Evolutionary conservation across 2,888 invertebrate genomes (phyloP), one percentile per base, ranked within the genome.

Genomic region (Embidobia sp.): DNA sequence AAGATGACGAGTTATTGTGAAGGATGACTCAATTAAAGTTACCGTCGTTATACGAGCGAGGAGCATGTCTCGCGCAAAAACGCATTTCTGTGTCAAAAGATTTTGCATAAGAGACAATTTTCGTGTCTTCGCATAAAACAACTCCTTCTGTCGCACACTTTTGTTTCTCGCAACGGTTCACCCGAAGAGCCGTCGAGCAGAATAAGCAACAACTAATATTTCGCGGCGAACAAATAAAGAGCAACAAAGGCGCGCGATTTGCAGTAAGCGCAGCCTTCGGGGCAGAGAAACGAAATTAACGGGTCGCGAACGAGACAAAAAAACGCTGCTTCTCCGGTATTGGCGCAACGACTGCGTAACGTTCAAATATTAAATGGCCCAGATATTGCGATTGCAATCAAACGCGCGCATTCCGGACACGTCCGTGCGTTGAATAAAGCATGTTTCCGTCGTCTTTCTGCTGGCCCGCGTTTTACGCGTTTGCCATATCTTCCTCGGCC

Each of bases 321-420:
- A 48, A 44, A 49, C 33, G 16, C 59, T 51, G 48, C 59, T 67
- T 59, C 61, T 61, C 42, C 13, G 53, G 63, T 70, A 64, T 66
- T 70, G 61, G 18, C 51, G 40, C 51, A 64, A 66, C 42, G 33
- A 72, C 61, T 72, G 42, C 55, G 44, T 51, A 63, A 64, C 64
- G 44, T 64, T 66, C 76, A 59, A 76, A 76, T 63, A 76, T 76
- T 69, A 70, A 69, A 61, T 53, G 49, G 51, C 69, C 57, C 13
- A 55, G 57, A 76, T 76, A 76, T 76, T 70, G 55, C 55, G 35
- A 67, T 70, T 72, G 27, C 61, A 66, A 63, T 63, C 61, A 44
- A 64, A 69, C 40, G 49, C 27, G 13, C 42, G 66, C 51, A 70
- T 63, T 69, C 42, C 46, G 26, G 13, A 48, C 67, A 59, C 67